Conservation (phyloP, 1,140 invertebrate species). For the Gryon sp. region DNA sequence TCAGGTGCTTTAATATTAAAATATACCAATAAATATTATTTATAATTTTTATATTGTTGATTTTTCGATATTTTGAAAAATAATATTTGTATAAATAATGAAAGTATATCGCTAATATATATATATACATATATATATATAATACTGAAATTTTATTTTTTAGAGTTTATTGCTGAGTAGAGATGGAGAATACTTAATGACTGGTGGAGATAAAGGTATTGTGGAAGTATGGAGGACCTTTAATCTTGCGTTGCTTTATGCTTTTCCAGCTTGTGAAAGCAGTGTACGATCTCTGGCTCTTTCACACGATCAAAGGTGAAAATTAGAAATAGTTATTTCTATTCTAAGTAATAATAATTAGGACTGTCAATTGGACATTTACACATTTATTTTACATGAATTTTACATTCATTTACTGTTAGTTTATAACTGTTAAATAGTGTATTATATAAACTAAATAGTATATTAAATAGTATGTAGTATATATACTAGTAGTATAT, state of each 20-base stretch:
- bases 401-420: no score
- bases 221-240: conserved; percentile 99
- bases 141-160: conserved; percentile 36
- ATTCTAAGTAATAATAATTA: no score
- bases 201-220: conserved; percentile 96
- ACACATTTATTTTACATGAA: no score
- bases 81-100: no score
- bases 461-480: no score
- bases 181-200: conserved; percentile 99
- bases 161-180: conserved; percentile 96
- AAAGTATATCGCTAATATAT: no score
- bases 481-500: no score
- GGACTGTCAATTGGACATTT: no score
- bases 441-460: no score
- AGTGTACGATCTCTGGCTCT: conserved; percentile 94
- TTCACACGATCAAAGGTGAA: conserved; percentile 98
- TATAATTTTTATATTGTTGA: not conserved
- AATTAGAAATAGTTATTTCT: not conserved
- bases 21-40: no score
- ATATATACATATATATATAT: not conserved
- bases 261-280: conserved; percentile 97
- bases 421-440: no score
- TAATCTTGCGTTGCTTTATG: conserved; percentile 97
- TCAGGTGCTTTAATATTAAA: conserved; percentile 86
- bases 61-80: not conserved